Evolutionary conservation across 1,140 invertebrate species (phyloP).

Genomic region (Sarcophaga bullata): DNA sequence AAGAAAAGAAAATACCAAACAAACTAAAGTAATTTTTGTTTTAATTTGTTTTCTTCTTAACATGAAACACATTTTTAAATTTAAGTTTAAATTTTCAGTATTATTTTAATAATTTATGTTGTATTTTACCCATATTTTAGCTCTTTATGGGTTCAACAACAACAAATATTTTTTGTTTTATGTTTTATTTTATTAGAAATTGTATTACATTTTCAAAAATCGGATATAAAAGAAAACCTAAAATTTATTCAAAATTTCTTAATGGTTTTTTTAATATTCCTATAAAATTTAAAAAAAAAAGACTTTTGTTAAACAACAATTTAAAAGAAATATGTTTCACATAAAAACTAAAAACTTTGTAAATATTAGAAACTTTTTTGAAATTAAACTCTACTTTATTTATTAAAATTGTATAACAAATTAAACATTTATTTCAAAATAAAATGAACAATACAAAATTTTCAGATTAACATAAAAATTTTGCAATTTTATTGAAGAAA

Average conservation of each 20-base stretch:
- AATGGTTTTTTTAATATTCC: not conserved
- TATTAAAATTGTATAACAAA: conserved; percentile 19
- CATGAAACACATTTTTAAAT: too few species aligned
- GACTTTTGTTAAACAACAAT: conserved; percentile 21
- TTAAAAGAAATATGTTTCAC: not conserved
- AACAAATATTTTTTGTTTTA: too few species aligned
- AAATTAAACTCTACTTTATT: conserved; percentile 34
- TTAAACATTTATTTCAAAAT: conserved; percentile 29
- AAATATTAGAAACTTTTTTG: conserved; percentile 38
- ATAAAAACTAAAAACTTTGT: conserved; percentile 29
- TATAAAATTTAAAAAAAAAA: conserved; percentile 11
- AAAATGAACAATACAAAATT: conserved; percentile 24
- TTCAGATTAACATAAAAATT: conserved; percentile 34
- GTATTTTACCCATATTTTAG: too few species aligned
- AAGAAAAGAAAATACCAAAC: not conserved
- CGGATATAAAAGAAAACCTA: not conserved
- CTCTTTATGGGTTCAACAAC: too few species aligned
- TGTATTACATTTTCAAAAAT: not conserved
- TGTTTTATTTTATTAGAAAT: too few species aligned
- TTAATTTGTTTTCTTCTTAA: too few species aligned
- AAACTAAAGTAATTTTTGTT: not conserved
- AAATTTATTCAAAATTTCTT: not conserved
- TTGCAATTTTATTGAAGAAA: not conserved
- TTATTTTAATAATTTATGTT: too few species aligned
- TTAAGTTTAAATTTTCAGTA: too few species aligned